Evolutionary conservation across 1,140 invertebrate genomes (phyloP).

Genomic region (Subanguina moxae): DNA sequence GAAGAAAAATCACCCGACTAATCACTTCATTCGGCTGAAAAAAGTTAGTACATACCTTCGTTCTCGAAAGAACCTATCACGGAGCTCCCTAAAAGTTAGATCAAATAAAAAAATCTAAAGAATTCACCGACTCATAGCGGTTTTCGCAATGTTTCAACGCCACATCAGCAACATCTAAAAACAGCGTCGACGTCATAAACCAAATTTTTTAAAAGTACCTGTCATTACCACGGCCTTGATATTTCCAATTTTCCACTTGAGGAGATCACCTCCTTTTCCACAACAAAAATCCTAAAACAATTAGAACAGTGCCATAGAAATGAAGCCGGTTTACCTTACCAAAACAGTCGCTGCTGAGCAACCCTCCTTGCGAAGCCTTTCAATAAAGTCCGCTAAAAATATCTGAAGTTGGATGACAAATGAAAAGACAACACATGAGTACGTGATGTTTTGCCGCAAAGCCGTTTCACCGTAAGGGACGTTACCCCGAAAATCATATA

Average conservation of each 20-base stretch:
- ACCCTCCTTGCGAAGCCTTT: conserved; percentile 66
- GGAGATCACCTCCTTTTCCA: conserved; percentile 92
- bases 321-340: no score
- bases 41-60: not conserved
- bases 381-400: conserved; percentile 57
- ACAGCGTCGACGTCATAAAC: conserved; percentile 5
- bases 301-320: no score
- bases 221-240: conserved; percentile 83
- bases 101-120: no score
- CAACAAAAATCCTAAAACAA: conserved; percentile 65
- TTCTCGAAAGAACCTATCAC: conserved; percentile 45
- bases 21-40: no score
- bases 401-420: not conserved
- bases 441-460: no score
- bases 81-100: conserved; percentile 57
- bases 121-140: conserved; percentile 58
- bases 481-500: no score
- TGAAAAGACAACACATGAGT: conserved; percentile 8
- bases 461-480: no score
- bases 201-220: conserved; percentile 56
- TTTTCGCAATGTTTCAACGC: conserved; percentile 77
- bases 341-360: conserved; percentile 64
- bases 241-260: conserved; percentile 83
- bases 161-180: conserved; percentile 79
- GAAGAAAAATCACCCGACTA: no score